Evolutionary conservation across 2,113 vertebrate species (phyloP), one percentile per base, ranked within the genome.

Genomic region (Nematolebias whitei): DNA sequence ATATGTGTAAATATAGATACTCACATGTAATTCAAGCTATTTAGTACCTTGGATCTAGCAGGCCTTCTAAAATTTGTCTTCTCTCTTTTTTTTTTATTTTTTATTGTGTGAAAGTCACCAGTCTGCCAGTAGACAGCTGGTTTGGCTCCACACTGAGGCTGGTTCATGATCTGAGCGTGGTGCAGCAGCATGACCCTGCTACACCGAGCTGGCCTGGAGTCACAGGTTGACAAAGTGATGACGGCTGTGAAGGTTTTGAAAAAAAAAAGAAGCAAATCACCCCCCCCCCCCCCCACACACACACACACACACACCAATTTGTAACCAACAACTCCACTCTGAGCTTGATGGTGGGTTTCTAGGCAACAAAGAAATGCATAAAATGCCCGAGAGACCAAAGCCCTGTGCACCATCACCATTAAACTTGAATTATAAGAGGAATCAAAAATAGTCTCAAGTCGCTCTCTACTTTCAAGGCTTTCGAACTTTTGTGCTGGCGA

Each of bases 281-380:
- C 16, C n/a, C n/a, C n/a, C n/a, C n/a, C n/a, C n/a, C n/a, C n/a
- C n/a, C n/a, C n/a, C n/a, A 56, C 19, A 56, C 18, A 23, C 23
- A 44, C 56, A 58, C 18, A 61, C 29, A 76, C 48, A 58, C 12
- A 52, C 45, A 38, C 32, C 38, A 39, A 63, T 80, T 78, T 79
- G 70, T 59, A 67, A 24, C 73, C 24, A 6, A 49, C 81, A 67
- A 83, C 64, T 76, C 68, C 47, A 54, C 60, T 47, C 76, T 68
- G 50, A 43, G 63, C 38, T 40, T 12, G 66, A 41, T n/a, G 63
- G 82, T 63, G 44, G 55, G 85, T 85, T 83, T 68, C 77, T 71
- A 79, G 76, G 83, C 77, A 84, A 76, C 79, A 71, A 72, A 48
- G 70, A 54, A 54, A n/a, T 51, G 69, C 55, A 73, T 50, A 75